Evolutionary conservation across 2,113 vertebrate species (phyloP), one percentile per base, ranked within the genome.

Genomic region (Accipiter cooperii): DNA sequence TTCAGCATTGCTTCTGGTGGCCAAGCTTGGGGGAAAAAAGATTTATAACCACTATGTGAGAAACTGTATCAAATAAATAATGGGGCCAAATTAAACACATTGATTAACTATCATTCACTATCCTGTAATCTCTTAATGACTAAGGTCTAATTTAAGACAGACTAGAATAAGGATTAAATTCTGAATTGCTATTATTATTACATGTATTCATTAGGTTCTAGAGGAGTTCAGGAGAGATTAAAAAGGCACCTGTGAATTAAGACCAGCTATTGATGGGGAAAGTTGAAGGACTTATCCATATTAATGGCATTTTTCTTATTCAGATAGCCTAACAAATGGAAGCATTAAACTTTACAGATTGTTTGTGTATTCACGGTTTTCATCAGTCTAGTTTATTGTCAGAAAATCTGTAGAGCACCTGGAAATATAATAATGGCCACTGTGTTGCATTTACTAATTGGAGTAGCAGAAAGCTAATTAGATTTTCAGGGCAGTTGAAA

Each of bases 21-120:
- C 77, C 93, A 61, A 10, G 90, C 75, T 70, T 89, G 33, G 60
- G 42, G 70, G 55, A 3, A 4, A 24, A 33, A 82, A 97, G 95
- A 98, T 98, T 96, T 96, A 97, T 94, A 93, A 38, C 31, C 68
- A 8, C 79, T 68, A 42, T 76, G 73, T 79, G 79, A 93, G 87
- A 94, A 97, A 96, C 68, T 74, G 70, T 94, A 97, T 96, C 96
- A 97, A 96, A 97, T 97, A 96, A 98, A 97, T 97, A 97, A 97
- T 89, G 66, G 88, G 95, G 42, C 52, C 93, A 97, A 97, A 98
- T 97, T 97, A 96, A 97, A 96, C 60, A 82, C 93, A 96, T 97
- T 96, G 97, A 97, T 97, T 97, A 97, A 94, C 95, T 95, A 96
- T 96, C 96, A 96, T 90, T 97, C 94, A 93, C 90, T 91, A 91